Evolutionary conservation across 30 jellyfish, hydroid and myxozoan genomes (phyloP).

Genomic region (Mastigias papua): DNA sequence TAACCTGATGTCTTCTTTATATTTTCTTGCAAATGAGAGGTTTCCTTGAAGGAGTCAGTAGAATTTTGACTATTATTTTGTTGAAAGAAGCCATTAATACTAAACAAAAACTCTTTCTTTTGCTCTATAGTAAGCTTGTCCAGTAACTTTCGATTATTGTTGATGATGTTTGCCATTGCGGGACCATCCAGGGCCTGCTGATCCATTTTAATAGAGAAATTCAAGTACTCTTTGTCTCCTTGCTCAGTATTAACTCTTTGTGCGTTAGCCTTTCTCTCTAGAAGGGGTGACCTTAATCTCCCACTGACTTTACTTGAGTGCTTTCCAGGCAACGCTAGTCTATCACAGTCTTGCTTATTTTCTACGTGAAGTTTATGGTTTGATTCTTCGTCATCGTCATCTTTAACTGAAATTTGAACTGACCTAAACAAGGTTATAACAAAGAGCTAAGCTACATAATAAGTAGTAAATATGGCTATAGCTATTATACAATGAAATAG

Average conservation of each 20-base stretch:
- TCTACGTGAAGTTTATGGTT: not conserved
- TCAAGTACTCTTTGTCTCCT: conserved; percentile 17
- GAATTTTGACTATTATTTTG: not conserved
- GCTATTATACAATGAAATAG: too few species aligned
- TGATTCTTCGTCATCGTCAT: not conserved
- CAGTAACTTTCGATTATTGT: not conserved
- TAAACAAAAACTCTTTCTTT: conserved; percentile 9
- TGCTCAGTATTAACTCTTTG: not conserved
- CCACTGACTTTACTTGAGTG: not conserved
- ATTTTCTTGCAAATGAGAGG: not conserved
- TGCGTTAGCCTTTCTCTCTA: not conserved
- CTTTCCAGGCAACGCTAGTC: conserved; percentile 27
- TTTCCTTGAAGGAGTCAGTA: not conserved
- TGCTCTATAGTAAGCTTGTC: not conserved
- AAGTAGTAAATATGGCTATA: too few species aligned
- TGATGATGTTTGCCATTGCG: not conserved
- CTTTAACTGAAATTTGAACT: not conserved
- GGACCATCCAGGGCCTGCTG: not conserved
- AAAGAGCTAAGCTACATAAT: not conserved
- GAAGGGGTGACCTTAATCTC: conserved; percentile 39
- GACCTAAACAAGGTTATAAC: not conserved
- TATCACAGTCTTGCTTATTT: not conserved
- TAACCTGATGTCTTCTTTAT: not conserved
- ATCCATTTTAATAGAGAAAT: not conserved
- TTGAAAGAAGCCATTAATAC: not conserved